phyloP scores from a whole-genome alignment of 2,113 vertebrate species.

The Pitta sordida region DNA sequence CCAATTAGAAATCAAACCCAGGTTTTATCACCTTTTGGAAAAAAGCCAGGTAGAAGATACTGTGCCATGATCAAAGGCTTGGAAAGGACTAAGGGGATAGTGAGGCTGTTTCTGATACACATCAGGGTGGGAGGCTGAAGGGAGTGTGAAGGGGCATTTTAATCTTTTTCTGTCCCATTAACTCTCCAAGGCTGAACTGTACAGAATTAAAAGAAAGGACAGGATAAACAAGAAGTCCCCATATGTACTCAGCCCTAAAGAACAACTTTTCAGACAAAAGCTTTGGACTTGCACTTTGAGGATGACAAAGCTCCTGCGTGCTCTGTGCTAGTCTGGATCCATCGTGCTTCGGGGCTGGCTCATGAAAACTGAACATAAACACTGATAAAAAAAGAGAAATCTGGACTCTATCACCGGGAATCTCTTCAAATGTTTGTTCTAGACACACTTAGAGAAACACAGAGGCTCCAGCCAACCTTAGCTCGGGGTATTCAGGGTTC shows the following conservation, averaged over 20 bases:
- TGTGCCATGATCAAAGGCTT: slow-evolving; percentile 39
- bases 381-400: neutral
- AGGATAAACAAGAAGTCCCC: slow-evolving; percentile 41
- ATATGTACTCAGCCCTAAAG: neutral
- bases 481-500: neutral
- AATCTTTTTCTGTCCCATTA: slow-evolving; percentile 46
- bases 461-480: neutral
- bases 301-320: slow-evolving; percentile 27
- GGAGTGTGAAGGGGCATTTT: slow-evolving; percentile 12
- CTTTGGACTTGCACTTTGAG: slow-evolving; percentile 27
- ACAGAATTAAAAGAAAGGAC: slow-evolving; percentile 13
- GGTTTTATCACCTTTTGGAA: slow-evolving; percentile 38
- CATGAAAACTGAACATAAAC: neutral
- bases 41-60: slow-evolving; percentile 11
- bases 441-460: neutral
- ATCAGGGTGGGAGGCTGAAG: neutral
- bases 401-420: neutral
- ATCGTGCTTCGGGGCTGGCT: rapidly evolving
- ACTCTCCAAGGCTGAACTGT: neutral
- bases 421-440: slow-evolving; percentile 33
- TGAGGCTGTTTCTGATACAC: slow-evolving; percentile 6
- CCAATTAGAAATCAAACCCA: slow-evolving; percentile 45
- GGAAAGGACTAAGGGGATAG: neutral
- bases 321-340: neutral
- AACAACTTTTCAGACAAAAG: slow-evolving; percentile 24